These are phyloP conservation scores for Tineola bisselliella DNA, from an alignment of 2,888 invertebrate species.

Conservation along the genomic window DNA sequence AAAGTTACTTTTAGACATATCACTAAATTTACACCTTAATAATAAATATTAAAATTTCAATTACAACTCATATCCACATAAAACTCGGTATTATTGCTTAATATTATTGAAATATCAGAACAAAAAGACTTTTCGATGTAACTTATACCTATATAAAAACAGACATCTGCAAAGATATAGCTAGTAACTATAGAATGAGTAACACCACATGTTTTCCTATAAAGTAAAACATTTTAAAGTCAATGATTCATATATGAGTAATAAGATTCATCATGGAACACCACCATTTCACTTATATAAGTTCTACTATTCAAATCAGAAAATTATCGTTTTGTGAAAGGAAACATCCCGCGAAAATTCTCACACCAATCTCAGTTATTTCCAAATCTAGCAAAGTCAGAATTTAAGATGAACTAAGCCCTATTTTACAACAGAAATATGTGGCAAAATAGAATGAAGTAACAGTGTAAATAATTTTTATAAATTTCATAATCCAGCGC, in stretches of 20 bases:
- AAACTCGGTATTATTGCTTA: too few species aligned
- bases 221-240: not conserved
- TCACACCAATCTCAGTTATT: not conserved
- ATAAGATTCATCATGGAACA: not conserved
- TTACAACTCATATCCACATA: too few species aligned
- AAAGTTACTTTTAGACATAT: too few species aligned
- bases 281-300: not conserved
- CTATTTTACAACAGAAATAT: too few species aligned
- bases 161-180: too few species aligned
- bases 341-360: not conserved
- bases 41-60: too few species aligned
- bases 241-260: not conserved
- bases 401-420: not conserved
- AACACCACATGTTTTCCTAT: not conserved
- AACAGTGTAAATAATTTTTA: not conserved
- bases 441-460: too few species aligned
- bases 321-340: not conserved
- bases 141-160: too few species aligned
- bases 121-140: too few species aligned
- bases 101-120: too few species aligned
- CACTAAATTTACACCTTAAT: too few species aligned
- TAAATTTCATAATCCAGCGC: conserved; percentile 1
- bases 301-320: not conserved
- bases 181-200: not conserved
- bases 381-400: not conserved